Percentiles rank a stretch among this genome's conserved stretches.
phyloP scores from a whole-genome alignment of 2,888 invertebrate genomes.

The Plebejus melissa region DNA sequence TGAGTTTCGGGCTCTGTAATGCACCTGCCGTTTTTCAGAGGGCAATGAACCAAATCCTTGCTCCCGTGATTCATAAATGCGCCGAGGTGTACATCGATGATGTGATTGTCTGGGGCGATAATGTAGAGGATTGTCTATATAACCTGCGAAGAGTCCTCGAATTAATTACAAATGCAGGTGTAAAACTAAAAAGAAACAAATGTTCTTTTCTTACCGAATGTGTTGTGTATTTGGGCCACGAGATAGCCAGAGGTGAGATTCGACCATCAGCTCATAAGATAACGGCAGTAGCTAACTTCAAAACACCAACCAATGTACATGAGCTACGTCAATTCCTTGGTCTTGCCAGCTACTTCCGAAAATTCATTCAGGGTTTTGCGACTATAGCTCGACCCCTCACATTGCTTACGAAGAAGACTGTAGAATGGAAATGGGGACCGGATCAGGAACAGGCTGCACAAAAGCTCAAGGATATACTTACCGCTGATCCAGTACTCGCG shows the following conservation, averaged over 20 bases:
- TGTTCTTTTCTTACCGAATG: slow-evolving; percentile 9
- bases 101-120: neutral
- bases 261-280: neutral
- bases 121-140: neutral
- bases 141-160: neutral
- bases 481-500: neutral
- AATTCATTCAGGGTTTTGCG: slow-evolving; percentile 1
- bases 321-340: slow-evolving; percentile 15
- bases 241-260: slow-evolving; percentile 1
- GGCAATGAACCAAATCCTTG: neutral
- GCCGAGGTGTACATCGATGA: neutral
- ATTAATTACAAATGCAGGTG: neutral
- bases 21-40: neutral
- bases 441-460: neutral
- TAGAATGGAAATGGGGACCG: neutral
- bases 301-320: slow-evolving; percentile 16
- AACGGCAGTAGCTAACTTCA: neutral
- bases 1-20: neutral
- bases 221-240: slow-evolving; percentile 19
- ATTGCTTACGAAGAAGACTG: neutral
- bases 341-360: slow-evolving; percentile 14
- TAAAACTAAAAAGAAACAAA: neutral
- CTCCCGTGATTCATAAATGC: neutral
- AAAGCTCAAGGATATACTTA: neutral
- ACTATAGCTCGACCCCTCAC: slow-evolving; percentile 5